phyloP scores from a whole-genome alignment of 2,888 invertebrate genomes.

The Drosophila rellima region DNA sequence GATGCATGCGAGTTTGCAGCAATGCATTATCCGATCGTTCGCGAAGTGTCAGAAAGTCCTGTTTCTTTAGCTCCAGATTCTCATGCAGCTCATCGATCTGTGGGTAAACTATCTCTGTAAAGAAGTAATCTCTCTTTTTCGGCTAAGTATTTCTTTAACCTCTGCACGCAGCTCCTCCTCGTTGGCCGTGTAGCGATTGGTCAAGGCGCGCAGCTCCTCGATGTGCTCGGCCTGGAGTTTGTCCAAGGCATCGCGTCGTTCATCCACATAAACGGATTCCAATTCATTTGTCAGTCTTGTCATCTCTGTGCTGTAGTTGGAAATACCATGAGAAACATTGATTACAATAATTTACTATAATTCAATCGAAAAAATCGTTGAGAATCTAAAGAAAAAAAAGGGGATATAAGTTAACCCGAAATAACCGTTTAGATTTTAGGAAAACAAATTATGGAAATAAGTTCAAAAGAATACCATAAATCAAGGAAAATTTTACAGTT shows the following conservation, averaged over 20 bases:
- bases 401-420: too few relatives aligned
- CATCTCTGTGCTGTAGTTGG: slow-evolving; percentile 87
- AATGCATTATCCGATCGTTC: slow-evolving; percentile 88
- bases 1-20: slow-evolving; percentile 85
- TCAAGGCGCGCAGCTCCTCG: slow-evolving; percentile 87
- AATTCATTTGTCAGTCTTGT: slow-evolving; percentile 88
- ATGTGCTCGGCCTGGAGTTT: slow-evolving; percentile 87
- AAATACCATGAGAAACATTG: not conserved
- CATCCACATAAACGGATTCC: slow-evolving; percentile 88
- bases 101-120: slow-evolving; percentile 25
- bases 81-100: slow-evolving; percentile 90
- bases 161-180: slow-evolving; percentile 87
- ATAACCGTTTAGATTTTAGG: too few relatives aligned
- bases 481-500: too few relatives aligned
- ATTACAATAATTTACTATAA: too few relatives aligned
- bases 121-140: not conserved
- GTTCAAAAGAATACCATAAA: too few relatives aligned
- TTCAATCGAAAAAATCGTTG: too few relatives aligned
- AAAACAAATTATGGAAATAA: too few relatives aligned
- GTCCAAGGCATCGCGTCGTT: slow-evolving; percentile 87
- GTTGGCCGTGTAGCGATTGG: slow-evolving; percentile 87
- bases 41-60: slow-evolving; percentile 80
- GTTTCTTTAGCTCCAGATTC: slow-evolving; percentile 86
- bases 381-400: too few relatives aligned
- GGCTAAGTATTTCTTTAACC: slow-evolving; percentile 76